Conservation (phyloP, 1,140 invertebrate species). For the Nephila pilipes region DNA sequence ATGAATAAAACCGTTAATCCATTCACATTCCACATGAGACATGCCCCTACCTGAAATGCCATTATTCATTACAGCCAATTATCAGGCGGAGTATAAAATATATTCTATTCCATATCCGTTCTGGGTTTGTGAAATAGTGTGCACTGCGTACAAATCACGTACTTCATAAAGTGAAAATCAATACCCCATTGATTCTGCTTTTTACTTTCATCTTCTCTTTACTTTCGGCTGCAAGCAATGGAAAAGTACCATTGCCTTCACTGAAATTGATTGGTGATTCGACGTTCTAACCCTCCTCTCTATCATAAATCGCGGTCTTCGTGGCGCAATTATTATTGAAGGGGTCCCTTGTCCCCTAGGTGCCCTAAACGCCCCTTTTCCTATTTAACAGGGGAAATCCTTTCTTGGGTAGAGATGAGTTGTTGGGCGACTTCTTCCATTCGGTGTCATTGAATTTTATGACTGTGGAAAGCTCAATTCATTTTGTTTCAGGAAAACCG, state of each 20-base stretch:
- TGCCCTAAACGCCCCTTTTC: constrained; percentile 58
- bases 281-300: neutral
- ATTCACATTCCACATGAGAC: too few relatives aligned
- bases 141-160: neutral
- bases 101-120: too few relatives aligned
- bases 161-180: constrained; percentile 6
- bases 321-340: constrained; percentile 62
- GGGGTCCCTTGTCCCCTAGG: constrained; percentile 39
- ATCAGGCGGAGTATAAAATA: too few relatives aligned
- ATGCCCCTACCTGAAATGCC: too few relatives aligned
- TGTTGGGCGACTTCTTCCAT: constrained; percentile 5
- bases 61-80: too few relatives aligned
- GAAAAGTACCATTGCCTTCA: constrained; percentile 41
- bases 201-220: neutral
- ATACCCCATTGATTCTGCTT: constrained; percentile 21
- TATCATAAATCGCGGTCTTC: constrained; percentile 51
- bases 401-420: constrained; percentile 27
- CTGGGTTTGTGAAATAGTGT: neutral
- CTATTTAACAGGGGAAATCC: constrained; percentile 33
- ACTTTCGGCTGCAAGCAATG: neutral
- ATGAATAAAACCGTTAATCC: too few relatives aligned
- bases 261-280: constrained; percentile 66
- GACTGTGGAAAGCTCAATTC: constrained; percentile 38
- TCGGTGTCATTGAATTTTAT: constrained; percentile 60
- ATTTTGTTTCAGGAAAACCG: neutral